A percentile compares a stretch with the other conserved stretches of the same genome.
These are phyloP conservation scores for Netelia melanura DNA, from an alignment of 2,888 invertebrate genomes.

Conservation along the genomic window DNA sequence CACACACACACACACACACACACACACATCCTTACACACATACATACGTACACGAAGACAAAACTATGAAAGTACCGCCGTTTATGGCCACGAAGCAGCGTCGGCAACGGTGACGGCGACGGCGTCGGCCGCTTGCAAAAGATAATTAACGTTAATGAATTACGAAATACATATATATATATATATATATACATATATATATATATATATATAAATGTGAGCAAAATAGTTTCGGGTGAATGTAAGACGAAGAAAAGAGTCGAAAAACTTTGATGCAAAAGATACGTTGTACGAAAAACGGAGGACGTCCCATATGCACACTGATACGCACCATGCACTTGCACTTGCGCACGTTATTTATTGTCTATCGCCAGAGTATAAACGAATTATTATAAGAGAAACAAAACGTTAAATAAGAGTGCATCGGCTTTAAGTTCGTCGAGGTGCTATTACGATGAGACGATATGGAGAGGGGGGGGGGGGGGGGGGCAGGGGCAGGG, in stretches of 20 bases:
- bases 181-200: conserved; percentile 24
- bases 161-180: conserved; percentile 44
- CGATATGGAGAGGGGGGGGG: conserved; percentile 31
- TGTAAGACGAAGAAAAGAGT: conserved; percentile 15
- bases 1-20: conserved; percentile 20
- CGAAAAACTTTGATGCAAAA: conserved; percentile 6
- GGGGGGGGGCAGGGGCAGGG: too few relatives aligned
- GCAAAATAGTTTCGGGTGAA: conserved; percentile 32
- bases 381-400: not conserved
- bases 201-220: not conserved
- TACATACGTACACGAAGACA: conserved; percentile 33
- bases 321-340: conserved; percentile 56
- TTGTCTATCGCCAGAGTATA: conserved; percentile 32
- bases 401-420: too few relatives aligned
- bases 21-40: conserved; percentile 15
- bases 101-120: not conserved
- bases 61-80: conserved; percentile 59
- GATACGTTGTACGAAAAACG: not conserved
- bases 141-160: conserved; percentile 59
- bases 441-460: not conserved
- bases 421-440: too few relatives aligned
- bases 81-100: conserved; percentile 9
- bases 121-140: not conserved
- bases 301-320: conserved; percentile 25
- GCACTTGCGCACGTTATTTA: conserved; percentile 69